Base-by-base conservation (phyloP, 1,140 invertebrate species). In the Micrasema longulum region DNA sequence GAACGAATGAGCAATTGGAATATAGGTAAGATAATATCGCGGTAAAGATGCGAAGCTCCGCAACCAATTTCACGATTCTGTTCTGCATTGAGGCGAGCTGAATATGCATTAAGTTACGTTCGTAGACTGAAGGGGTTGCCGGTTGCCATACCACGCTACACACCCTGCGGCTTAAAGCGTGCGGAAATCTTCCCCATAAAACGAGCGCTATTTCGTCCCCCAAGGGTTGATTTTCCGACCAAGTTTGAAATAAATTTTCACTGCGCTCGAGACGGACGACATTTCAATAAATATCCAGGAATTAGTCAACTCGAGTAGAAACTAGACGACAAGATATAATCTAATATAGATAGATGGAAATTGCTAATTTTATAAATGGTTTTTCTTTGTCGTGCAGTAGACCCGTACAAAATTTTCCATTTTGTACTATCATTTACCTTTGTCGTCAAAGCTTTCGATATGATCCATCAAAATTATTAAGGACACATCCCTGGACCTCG, bases 231-330 rank as follows among this genome's bases (percentile, higher is more conserved):
- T 60, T 60, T 53, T 38, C 55, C 36, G 35, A 41, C 36, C 38
- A 60, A 60, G 35, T 60, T 60, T 43, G 35, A 60, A n/a, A 60
- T 60, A 60, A 41, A 60, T 60, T 60, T 9, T 18, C 14, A 2
- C 31, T 9, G 23, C 26, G n/a, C 52, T 60, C 22, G 35, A 38
- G 36, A 41, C 35, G 55, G 35, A 18, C 35, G 36, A 60, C 55
- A n/a, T 60, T 41, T 60, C 55, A 60, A 41, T 41, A 41, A 60
- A 43, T 60, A 60, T 14, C 11, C 10, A 18, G 6, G 55, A 60
- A 60, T 38, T 38, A 55, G 6, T 31, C 12, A n/a, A 20, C 14
- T 31, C 52, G 26, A 31, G 26, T 31, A 7, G 26, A 31, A 31
- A 31, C 26, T 7, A 31, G 26, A 31, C 26, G 26, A 31, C 26